Evolutionary conservation across 2,113 vertebrate genomes (phyloP), one percentile per base, ranked within the genome.

Genomic region (Myrmophylax atrothorax): DNA sequence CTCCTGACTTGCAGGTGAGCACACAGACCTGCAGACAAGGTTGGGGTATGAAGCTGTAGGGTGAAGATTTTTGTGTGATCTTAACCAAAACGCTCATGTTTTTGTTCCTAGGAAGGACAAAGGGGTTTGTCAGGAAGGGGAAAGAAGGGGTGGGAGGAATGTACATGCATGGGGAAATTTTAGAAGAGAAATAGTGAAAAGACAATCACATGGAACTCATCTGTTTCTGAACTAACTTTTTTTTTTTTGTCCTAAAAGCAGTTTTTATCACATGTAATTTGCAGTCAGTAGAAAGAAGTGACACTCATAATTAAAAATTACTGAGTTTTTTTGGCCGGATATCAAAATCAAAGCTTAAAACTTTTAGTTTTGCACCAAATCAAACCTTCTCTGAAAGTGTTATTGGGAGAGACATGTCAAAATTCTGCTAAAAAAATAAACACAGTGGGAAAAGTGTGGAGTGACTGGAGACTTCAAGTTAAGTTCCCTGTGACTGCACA

Each of bases 341-440:
- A 29, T 23, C 35, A 37, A 83, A 80, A 92, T 7, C 3, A 33
- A 83, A 70, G 18, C 38, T 83, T 40, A 79, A 79, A 84, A 35
- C 16, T 33, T 66, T 44, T 46, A 47, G 50, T 28, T 20, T 86
- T 81, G 28, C 60, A 83, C 33, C 46, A 77, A 73, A 18, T 14
- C 33, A 78, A 81, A 47, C 14, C 13, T 83, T 76, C 67, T 72
- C 16, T 75, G 50, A 47, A 86, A 77, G 18, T 12, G 4, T 53
- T 76, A 37, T 9, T 49, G 66, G 7, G 22, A 56, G 6, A 69
- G 10, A 72, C 7, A 3, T 11, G 2, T 62, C 47, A 84, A 60
- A 89, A 37, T 62, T 86, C 38, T 70, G 24, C 33, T 70, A 62
- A 76, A 91, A 24, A 74, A 93, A 87, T 26, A 89, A 87, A 85